Evolutionary conservation across 92 coral and sea anemone species (phyloP).

Genomic region (Isaurus tuberculatus): DNA sequence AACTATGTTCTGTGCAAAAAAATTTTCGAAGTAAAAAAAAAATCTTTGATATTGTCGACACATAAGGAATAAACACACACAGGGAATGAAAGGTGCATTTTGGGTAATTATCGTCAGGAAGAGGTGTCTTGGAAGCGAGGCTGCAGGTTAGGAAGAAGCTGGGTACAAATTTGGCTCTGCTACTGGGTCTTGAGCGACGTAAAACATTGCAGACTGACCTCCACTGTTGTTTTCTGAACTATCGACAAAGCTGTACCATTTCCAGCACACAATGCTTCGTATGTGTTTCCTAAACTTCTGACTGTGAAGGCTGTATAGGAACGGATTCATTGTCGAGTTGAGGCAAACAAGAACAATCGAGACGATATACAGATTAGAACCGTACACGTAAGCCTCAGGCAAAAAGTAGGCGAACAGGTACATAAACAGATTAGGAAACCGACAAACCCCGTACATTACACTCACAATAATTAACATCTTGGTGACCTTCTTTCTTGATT

Average conservation of each 20-base stretch:
- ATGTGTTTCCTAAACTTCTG: conserved; percentile 74
- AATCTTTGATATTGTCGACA: too few relatives aligned
- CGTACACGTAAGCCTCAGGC: conserved; percentile 59
- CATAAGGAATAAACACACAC: too few relatives aligned
- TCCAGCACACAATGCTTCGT: conserved; percentile 59
- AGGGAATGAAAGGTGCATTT: too few relatives aligned
- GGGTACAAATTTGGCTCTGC: neutral
- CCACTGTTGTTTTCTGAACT: conserved; percentile 21
- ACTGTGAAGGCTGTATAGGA: conserved; percentile 82
- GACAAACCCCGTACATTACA: conserved; percentile 63
- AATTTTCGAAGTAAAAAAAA: too few relatives aligned
- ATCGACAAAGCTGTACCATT: conserved; percentile 50
- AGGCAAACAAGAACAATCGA: conserved; percentile 72
- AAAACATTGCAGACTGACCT: conserved; percentile 22
- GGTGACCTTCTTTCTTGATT: conserved; percentile 71
- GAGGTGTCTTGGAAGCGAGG: neutral
- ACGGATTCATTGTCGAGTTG: conserved; percentile 87
- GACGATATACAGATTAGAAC: conserved; percentile 51
- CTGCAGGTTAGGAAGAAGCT: neutral
- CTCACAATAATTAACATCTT: conserved; percentile 72
- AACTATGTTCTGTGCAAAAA: too few relatives aligned
- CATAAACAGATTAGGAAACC: conserved; percentile 75
- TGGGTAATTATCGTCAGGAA: neutral
- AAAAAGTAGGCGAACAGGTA: conserved; percentile 66
- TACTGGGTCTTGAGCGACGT: conserved; percentile 4